phyloP scores from a whole-genome alignment of 53 echinoderm and acorn worm species.

The Paracentrotus lividus region DNA sequence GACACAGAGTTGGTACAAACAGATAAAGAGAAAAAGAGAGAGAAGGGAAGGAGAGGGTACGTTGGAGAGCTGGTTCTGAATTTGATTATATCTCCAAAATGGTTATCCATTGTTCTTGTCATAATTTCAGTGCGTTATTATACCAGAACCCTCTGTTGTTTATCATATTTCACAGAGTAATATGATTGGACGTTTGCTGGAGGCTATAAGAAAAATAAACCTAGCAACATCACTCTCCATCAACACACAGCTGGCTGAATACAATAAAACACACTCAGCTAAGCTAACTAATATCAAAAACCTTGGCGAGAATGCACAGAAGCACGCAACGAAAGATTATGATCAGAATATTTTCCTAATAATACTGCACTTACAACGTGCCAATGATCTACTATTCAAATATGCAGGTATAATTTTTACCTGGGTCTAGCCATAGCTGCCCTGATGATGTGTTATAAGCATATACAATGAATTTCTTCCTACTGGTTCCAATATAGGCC shows the following conservation, averaged over 20 bases:
- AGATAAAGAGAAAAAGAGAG: background rate
- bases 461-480: too few species aligned
- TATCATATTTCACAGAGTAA: slow-evolving; percentile 33
- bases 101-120: background rate
- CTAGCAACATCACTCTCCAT: slow-evolving; percentile 56
- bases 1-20: background rate
- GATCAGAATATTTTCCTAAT: background rate
- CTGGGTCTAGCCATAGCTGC: too few species aligned
- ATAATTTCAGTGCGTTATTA: slow-evolving; percentile 17
- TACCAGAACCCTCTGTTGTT: slow-evolving; percentile 9
- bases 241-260: slow-evolving; percentile 39
- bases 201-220: slow-evolving; percentile 62
- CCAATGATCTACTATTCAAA: too few species aligned
- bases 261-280: slow-evolving; percentile 20
- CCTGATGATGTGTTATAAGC: too few species aligned
- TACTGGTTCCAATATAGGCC: too few species aligned
- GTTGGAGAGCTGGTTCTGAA: background rate
- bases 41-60: background rate
- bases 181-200: slow-evolving; percentile 19
- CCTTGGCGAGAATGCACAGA: background rate
- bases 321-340: background rate
- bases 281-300: background rate
- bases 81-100: background rate
- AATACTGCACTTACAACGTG: too few species aligned
- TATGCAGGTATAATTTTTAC: too few species aligned